Evolutionary conservation across 2,888 invertebrate genomes (phyloP), one percentile per base, ranked within the genome.

Genomic region (Merodon equestris): DNA sequence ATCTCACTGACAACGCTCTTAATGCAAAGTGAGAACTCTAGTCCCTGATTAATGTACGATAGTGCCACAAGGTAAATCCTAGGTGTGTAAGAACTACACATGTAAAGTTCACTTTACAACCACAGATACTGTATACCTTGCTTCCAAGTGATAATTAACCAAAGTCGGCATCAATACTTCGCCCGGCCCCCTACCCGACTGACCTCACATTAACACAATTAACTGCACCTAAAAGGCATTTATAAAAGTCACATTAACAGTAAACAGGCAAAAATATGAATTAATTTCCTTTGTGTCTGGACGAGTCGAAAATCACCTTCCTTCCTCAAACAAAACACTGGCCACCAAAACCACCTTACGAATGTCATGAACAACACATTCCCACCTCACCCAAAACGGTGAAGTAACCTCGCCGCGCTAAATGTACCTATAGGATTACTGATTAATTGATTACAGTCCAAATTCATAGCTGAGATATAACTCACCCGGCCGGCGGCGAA

Each of bases 391-490:
- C 38, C 45, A 15, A 12, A 4, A 14, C n/a, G 1, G 10, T 9
- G 40, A 13, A 10, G n/a, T 14, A 36, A 51, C 44, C 10, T 50
- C 14, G 54, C 34, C 47, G 57, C 34, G 19, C 47, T 9, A 54
- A 9, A 54, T 19, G 53, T 48, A 67, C 42, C 48, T 58, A 68
- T 42, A 70, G 60, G 54, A 60, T 79, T 74, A 64, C 68, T 70
- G 68, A 70, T 74, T 74, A 79, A 79, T 79, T 79, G 68, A 64
- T 74, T 79, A 79, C 60, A 54, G 68, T 54, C 60, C 48, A 44
- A 79, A 70, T 70, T 60, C 63, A 45, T 47, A 56, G 44, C 50
- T 40, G 54, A 45, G 40, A 70, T 54, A 74, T 70, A 66, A 79
- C 45, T 79, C 58, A 74, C 47, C 79, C 50, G 27, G 27, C 7